Base-by-base conservation (phyloP, 2,113 vertebrate genomes). In the Sialia sialis region DNA sequence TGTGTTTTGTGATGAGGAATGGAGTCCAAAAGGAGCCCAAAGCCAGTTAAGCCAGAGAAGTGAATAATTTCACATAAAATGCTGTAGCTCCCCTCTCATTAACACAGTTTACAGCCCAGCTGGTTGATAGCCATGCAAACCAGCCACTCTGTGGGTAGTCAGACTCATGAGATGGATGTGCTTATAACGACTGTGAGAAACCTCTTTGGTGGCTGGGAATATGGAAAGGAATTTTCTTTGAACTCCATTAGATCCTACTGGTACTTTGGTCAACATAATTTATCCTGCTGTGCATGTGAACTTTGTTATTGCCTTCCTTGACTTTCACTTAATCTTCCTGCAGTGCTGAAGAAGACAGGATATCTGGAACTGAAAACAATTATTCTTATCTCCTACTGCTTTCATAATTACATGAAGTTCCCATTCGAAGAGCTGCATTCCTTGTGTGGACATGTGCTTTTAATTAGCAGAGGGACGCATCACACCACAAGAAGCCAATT, bases 341-440 rank as follows among this genome's bases (percentile, higher is more conserved):
- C 64, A 74, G 82, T 23, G 55, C 72, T 67, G 87, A 89, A 59
- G 78, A 95, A 84, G 63, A 55, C 72, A 77, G 75, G 67, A 64
- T 70, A 84, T 91, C 79, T 95, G 91, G 82, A 90, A 73, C 63
- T 55, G 70, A 89, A 93, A 91, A 83, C n/a, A 90, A 84, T 88
- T 86, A 88, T 84, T 93, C 84, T 90, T 90, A 93, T 93, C 93
- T 93, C 87, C 93, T 95, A 74, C 72, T 80, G 87, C 79, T 94
- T 94, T 95, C 85, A 64, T 96, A 96, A 95, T 94, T 95, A 84
- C 79, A 90, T 16, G 43, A 74, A 80, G 55, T 62, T 94, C 75
- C 34, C 67, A 62, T 80, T 5, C 79, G 75, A 91, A 95, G 56
- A 77, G 41, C 34, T 85, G 58, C 49, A 77, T 80, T 91, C 75